Base-by-base conservation (phyloP, 2,797 vertebrate species). In the Arrhamphus sclerolepis region DNA sequence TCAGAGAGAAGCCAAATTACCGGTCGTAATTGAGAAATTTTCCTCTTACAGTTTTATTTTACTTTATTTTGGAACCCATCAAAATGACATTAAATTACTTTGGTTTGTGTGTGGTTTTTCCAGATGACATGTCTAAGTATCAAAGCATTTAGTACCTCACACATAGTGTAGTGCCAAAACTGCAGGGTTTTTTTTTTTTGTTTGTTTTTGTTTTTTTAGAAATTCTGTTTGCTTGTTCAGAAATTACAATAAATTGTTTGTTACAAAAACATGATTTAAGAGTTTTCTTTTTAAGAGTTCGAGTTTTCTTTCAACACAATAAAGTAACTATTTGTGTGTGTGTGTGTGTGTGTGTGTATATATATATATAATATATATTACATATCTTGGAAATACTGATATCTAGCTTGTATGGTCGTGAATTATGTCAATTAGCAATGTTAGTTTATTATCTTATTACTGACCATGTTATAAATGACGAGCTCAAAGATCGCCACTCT, bases 81-180 rank as follows among this genome's bases (percentile, higher is more conserved):
- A 39, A 67, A 47, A 75, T 60, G 22, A 67, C 21, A n/a, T n/a
- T 2, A 46, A 61, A 61, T 48, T 13, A 31, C 54, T 80, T 66
- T 84, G 51, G 47, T 81, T 79, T 64, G 59, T 59, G 53, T 64
- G 48, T 46, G 61, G 68, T 82, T 72, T 67, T 43, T 72, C 43
- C 62, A 77, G 78, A 75, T 82, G 72, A 88, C 79, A 62, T 74
- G 75, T 85, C 56, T 40, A 61, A 78, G 43, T 64, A 82, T 82
- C 59, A 58, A 87, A 82, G 65, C 83, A 81, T 88, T 87, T 91
- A 93, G 89, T 88, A 91, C 85, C 86, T 89, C 88, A 91, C 72
- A 87, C 92, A 89, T 93, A 96, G 93, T 65, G 71, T 95, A 95
- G 94, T 97, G 95, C 94, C 95, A 96, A 96, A 95, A 87, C 83